Evolutionary conservation across 2,797 vertebrate genomes (phyloP), one percentile per base, ranked within the genome.

Genomic region (Takifugu ocellatus): DNA sequence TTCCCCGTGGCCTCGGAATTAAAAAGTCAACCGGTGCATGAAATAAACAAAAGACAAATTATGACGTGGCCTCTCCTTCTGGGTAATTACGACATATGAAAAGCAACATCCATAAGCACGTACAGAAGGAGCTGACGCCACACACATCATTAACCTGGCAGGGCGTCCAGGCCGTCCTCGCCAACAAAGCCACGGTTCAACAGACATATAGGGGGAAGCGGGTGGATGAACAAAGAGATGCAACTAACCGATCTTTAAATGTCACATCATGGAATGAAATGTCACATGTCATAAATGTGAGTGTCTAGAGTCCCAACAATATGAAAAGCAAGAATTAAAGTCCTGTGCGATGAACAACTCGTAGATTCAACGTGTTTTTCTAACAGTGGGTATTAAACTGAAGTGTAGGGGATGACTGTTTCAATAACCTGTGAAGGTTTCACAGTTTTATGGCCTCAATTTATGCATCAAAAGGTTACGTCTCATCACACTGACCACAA

Each of bases 21-120:
- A 79, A 81, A 80, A 83, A 77, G 81, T 71, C 62, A 77, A 77
- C 68, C 51, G 79, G 75, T 74, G 85, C 79, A 75, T 87, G 81
- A 85, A 85, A 84, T 83, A 82, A 84, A 87, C 79, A 83, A 84
- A 83, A 75, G 70, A 49, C 48, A 60, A 55, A 56, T 51, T 53
- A 65, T 47, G 60, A 79, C 71, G 53, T 44, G 31, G 63, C 51
- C 72, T 72, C 62, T 68, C 53, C 59, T 69, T 75, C 58, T 42
- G 16, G 68, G 58, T 65, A 79, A 79, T 85, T 82, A 84, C 61
- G 73, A 51, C 52, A 51, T 64, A 74, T 78, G 69, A 83, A 80
- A 84, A 76, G 54, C 62, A 61, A 48, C 56, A 65, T 72, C 77
- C 60, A 72, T 74, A 79, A 79, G 73, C 56, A 60, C 66, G 61